Evolutionary conservation across 2,797 vertebrate genomes (phyloP).

Genomic region (Poecilia wingei): DNA sequence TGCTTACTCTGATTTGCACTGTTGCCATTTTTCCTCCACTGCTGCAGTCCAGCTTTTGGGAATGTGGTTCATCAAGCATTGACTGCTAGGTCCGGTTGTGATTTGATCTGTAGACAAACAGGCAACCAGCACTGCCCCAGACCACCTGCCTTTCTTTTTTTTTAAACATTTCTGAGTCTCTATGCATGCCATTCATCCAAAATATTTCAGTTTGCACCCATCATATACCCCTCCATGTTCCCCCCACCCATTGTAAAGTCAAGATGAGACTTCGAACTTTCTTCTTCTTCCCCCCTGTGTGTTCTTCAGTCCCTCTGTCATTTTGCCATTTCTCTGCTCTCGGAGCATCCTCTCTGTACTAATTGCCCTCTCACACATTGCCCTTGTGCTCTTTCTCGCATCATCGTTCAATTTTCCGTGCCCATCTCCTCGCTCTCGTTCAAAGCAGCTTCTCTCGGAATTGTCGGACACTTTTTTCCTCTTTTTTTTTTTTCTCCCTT

Average conservation of each 20-base stretch:
- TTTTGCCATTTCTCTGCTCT: constrained; percentile 37
- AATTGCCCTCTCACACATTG: constrained; percentile 12
- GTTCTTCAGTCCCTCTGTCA: constrained; percentile 42
- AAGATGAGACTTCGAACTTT: constrained; percentile 40
- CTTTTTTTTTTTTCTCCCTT: constrained; percentile 1
- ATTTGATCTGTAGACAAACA: constrained; percentile 97
- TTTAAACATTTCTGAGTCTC: constrained; percentile 54
- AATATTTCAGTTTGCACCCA: constrained; percentile 26
- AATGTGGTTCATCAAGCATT: constrained; percentile 77
- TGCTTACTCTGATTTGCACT: neutral
- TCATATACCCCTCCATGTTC: constrained; percentile 24
- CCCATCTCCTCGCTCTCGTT: constrained; percentile 43
- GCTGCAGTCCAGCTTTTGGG: constrained; percentile 58
- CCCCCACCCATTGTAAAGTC: constrained; percentile 41
- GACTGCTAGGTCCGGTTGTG: constrained; percentile 86
- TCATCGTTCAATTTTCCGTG: constrained; percentile 14
- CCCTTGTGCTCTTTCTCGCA: constrained; percentile 12
- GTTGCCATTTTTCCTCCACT: constrained; percentile 6
- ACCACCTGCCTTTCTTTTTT: constrained; percentile 62
- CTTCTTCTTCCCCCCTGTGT: constrained; percentile 10
- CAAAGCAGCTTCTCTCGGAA: constrained; percentile 58
- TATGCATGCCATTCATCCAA: constrained; percentile 55
- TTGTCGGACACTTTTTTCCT: constrained; percentile 16
- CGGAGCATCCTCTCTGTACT: neutral
- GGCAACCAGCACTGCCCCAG: constrained; percentile 97